A percentile compares a stretch with the other conserved stretches of the same genome.
Evolutionary conservation across 1,140 invertebrate genomes (phyloP).

Genomic region (silkworm (Bombyx mori)): DNA sequence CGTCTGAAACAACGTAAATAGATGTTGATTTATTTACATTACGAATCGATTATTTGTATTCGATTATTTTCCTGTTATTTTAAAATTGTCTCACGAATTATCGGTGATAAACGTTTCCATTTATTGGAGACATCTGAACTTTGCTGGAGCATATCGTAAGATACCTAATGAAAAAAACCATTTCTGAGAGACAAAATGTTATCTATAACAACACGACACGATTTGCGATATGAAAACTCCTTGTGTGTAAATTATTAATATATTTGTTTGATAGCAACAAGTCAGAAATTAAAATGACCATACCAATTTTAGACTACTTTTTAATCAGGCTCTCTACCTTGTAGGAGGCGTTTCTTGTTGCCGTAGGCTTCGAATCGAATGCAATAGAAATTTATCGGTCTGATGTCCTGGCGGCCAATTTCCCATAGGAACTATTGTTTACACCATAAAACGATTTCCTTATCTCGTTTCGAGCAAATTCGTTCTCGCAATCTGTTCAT

Average conservation of each 20-base stretch:
- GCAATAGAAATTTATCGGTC: slow-evolving; percentile 48
- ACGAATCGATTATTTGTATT: not conserved
- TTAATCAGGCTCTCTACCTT: not conserved
- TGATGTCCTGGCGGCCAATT: slow-evolving; percentile 33
- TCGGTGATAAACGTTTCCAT: too few relatives aligned
- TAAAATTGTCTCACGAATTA: too few relatives aligned
- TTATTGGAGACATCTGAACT: too few relatives aligned
- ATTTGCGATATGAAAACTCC: too few relatives aligned
- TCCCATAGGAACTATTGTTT: slow-evolving; percentile 27
- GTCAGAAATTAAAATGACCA: too few relatives aligned
- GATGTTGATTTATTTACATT: slow-evolving; percentile 1
- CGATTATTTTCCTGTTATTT: not conserved
- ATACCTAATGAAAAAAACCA: too few relatives aligned
- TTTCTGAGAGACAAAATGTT: too few relatives aligned
- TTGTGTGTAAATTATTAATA: too few relatives aligned
- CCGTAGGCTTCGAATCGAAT: slow-evolving; percentile 17
- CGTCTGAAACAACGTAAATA: not conserved
- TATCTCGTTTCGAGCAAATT: slow-evolving; percentile 6
- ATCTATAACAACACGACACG: too few relatives aligned
- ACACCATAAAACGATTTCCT: slow-evolving; percentile 13
- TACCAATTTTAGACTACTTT: too few relatives aligned
- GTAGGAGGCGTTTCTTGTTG: slow-evolving; percentile 4
- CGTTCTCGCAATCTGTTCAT: not conserved
- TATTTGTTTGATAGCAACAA: too few relatives aligned
- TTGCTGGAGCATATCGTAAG: too few relatives aligned